Evolutionary conservation across 1,140 invertebrate species (phyloP).

Genomic region (Probaryconus sp.): DNA sequence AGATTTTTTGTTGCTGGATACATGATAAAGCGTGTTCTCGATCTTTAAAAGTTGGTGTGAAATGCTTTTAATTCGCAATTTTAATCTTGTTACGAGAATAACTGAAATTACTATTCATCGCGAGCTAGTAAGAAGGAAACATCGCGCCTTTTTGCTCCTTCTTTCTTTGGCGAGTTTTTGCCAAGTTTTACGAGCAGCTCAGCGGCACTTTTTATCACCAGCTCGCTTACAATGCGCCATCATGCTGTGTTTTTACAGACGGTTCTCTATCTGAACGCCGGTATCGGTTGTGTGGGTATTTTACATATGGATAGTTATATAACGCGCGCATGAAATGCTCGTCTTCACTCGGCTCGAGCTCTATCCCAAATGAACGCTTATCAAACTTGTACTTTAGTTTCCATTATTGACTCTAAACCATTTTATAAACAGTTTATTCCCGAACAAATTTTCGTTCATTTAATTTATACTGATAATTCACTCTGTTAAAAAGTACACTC

Average conservation of each 20-base stretch:
- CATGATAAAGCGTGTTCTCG: background rate
- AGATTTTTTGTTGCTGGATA: background rate
- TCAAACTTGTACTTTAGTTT: no score
- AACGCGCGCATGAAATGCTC: conserved; percentile 46
- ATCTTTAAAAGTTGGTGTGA: background rate
- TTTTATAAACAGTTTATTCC: no score
- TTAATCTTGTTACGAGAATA: conserved; percentile 5
- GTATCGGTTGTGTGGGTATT: conserved; percentile 69
- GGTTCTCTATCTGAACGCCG: conserved; percentile 62
- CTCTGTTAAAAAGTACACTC: no score
- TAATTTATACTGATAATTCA: no score
- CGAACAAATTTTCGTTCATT: no score
- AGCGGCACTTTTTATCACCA: conserved; percentile 67
- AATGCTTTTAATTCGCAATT: conserved; percentile 13
- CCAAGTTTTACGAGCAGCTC: conserved; percentile 65
- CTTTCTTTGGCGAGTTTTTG: conserved; percentile 63
- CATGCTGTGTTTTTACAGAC: conserved; percentile 66
- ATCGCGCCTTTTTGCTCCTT: conserved; percentile 37
- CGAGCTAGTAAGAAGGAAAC: conserved; percentile 32
- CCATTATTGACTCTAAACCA: no score
- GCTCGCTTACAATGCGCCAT: conserved; percentile 68
- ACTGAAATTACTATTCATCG: conserved; percentile 30
- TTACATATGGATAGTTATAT: conserved; percentile 68
- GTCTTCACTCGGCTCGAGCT: conserved; percentile 30
- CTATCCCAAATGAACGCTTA: background rate